Percentiles rank a stretch among this genome's conserved stretches.
Conservation (phyloP, 2,113 vertebrate species). For the Petaurus breviceps region DNA sequence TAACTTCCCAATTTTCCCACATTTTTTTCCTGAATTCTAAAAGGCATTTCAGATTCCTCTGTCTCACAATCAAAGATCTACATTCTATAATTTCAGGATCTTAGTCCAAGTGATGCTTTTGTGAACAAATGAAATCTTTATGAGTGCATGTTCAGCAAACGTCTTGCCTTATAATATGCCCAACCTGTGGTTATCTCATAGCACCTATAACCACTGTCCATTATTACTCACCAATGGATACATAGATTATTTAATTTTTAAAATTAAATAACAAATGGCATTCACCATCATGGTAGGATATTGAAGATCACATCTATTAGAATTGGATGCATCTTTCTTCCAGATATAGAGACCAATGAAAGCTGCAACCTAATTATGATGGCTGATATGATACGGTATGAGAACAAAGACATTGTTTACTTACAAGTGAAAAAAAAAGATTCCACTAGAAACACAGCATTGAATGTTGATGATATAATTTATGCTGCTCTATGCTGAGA, state of each 20-base stretch:
- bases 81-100: conserved; percentile 23
- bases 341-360: conserved; percentile 48
- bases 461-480: conserved; percentile 27
- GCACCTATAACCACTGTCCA: neutral
- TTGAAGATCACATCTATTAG: conserved; percentile 33
- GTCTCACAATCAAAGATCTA: neutral
- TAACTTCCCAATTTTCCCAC: neutral
- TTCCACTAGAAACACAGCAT: neutral
- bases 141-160: neutral
- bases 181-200: conserved; percentile 14
- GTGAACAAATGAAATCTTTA: conserved; percentile 38
- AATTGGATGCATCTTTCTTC: conserved; percentile 28
- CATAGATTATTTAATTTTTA: conserved; percentile 27
- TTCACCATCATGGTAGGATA: conserved; percentile 22
- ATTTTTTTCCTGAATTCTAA: neutral
- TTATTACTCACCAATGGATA: conserved; percentile 8
- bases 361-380: neutral
- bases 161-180: neutral
- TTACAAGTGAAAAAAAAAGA: neutral
- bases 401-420: conserved; percentile 25
- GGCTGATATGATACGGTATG: conserved; percentile 17
- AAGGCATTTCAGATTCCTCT: neutral
- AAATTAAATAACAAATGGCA: conserved; percentile 38
- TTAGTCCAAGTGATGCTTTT: neutral
- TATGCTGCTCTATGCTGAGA: neutral